phyloP scores from a whole-genome alignment of 2,113 vertebrate genomes.

The Oreochromis spilurus region DNA sequence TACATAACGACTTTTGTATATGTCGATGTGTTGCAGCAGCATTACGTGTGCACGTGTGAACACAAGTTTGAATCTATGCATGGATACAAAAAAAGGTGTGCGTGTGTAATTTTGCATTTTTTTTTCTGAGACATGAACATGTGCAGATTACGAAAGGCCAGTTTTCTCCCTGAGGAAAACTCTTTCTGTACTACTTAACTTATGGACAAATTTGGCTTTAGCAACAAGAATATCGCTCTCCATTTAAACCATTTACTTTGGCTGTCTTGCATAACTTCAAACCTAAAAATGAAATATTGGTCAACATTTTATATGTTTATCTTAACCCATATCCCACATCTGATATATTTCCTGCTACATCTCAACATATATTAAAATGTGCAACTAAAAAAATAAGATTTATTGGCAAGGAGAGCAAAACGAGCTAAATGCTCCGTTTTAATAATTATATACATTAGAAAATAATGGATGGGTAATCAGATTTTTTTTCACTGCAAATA shows the following conservation, averaged over 20 bases:
- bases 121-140: neutral
- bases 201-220: neutral
- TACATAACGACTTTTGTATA: neutral
- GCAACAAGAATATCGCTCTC: neutral
- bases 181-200: neutral
- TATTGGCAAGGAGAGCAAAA: neutral
- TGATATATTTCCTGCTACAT: neutral
- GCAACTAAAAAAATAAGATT: neutral
- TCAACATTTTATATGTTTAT: neutral
- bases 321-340: neutral
- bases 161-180: neutral
- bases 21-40: neutral
- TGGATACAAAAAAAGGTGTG: neutral
- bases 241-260: neutral
- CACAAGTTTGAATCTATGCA: neutral
- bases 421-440: rapidly evolving
- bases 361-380: neutral
- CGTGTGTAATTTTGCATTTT: neutral
- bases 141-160: neutral
- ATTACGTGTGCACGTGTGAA: neutral
- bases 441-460: neutral
- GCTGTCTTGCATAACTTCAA: neutral
- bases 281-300: slow-evolving; percentile 20
- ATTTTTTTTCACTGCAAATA: neutral
- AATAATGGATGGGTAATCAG: neutral